phyloP scores from a whole-genome alignment of 2,888 invertebrate species.

The Hipparchia semele region DNA sequence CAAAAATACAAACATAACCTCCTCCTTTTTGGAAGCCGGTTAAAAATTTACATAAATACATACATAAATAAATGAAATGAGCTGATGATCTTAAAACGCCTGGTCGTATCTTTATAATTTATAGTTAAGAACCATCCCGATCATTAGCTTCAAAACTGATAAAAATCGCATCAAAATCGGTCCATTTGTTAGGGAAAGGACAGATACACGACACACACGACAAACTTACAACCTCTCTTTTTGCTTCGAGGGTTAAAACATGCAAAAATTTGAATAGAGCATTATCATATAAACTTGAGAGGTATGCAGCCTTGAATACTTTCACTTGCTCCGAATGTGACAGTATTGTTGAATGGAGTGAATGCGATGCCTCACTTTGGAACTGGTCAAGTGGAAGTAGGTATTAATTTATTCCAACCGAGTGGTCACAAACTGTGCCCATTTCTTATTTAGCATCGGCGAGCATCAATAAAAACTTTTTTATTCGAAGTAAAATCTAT shows the following conservation, averaged over 20 bases:
- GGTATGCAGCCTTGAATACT: constrained; percentile 33
- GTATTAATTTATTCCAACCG: background rate
- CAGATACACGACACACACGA: no score
- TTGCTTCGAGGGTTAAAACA: background rate
- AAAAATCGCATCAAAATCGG: no score
- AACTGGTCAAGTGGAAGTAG: constrained; percentile 11
- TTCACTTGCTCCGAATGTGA: constrained; percentile 37
- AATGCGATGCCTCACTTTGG: constrained; percentile 20
- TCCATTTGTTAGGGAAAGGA: no score
- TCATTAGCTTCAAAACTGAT: no score
- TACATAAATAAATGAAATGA: no score
- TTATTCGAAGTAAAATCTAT: no score
- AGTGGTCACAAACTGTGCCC: background rate
- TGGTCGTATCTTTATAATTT: no score
- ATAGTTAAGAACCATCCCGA: no score
- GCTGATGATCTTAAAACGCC: no score
- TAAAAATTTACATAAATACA: no score
- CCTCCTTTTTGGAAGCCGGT: no score
- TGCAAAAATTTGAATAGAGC: constrained; percentile 10
- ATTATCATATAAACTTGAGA: constrained; percentile 11
- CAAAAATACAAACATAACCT: background rate
- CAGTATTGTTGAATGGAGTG: constrained; percentile 33
- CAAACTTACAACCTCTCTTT: no score
- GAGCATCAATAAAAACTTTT: background rate
- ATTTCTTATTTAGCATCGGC: background rate